Conservation (phyloP, 2,888 invertebrate genomes). For the Pardosa pseudoannulata region DNA sequence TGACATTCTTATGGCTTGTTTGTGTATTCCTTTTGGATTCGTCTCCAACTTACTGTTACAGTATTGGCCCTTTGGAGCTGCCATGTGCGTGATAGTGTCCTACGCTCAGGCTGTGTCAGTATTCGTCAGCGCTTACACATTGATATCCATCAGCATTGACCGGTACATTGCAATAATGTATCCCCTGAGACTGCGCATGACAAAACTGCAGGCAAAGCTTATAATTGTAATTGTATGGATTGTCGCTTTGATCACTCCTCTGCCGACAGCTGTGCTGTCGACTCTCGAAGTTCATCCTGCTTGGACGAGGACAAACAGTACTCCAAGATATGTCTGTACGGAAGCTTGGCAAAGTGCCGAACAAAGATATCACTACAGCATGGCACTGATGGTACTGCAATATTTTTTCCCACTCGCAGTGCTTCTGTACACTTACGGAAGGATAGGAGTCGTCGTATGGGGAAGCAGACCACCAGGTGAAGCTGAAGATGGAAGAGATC, state of each 20-base stretch:
- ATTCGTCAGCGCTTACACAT: conserved; percentile 85
- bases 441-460: conserved; percentile 92
- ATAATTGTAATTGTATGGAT: conserved; percentile 86
- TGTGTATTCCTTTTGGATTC: conserved; percentile 94
- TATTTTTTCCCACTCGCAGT: conserved; percentile 89
- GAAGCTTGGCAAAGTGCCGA: conserved; percentile 81
- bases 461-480: conserved; percentile 91
- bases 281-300: conserved; percentile 74
- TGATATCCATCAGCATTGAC: conserved; percentile 93
- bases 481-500: conserved; percentile 88
- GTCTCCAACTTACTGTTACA: conserved; percentile 86
- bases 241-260: conserved; percentile 86
- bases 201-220: conserved; percentile 84
- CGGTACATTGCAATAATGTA: conserved; percentile 93
- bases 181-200: conserved; percentile 88
- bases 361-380: conserved; percentile 82
- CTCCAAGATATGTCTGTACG: conserved; percentile 80
- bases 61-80: conserved; percentile 91
- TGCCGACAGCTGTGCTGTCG: conserved; percentile 89
- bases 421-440: conserved; percentile 89
- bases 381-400: conserved; percentile 87
- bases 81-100: conserved; percentile 89
- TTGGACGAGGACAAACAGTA: conserved; percentile 25
- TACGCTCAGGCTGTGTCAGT: conserved; percentile 83
- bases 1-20: conserved; percentile 91